Conservation (phyloP, 2,888 invertebrate species). For the Syrphus vitripennis region DNA sequence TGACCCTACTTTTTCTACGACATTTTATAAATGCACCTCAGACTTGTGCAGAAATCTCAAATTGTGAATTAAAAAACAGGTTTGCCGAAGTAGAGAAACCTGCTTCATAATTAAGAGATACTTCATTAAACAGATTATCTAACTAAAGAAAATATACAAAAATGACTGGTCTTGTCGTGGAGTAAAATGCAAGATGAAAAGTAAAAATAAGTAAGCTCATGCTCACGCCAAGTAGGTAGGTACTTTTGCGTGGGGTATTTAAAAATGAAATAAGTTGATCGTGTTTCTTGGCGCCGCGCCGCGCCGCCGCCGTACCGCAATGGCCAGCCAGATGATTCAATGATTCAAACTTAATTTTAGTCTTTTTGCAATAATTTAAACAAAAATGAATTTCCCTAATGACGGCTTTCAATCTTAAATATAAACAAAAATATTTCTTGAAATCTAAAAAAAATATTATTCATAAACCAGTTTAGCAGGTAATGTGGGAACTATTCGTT, state of each 20-base stretch:
- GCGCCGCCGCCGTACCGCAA: neutral
- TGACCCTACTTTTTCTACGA: too few relatives aligned
- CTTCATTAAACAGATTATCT: too few relatives aligned
- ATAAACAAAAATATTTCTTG: neutral
- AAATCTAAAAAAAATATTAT: neutral
- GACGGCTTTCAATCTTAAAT: neutral
- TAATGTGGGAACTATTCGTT: neutral
- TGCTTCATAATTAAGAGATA: too few relatives aligned
- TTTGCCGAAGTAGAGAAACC: too few relatives aligned
- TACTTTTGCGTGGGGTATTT: slow-evolving; percentile 50
- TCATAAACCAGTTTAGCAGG: neutral
- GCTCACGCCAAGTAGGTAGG: slow-evolving; percentile 49
- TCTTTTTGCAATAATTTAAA: neutral
- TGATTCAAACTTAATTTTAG: slow-evolving; percentile 18
- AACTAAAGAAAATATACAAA: neutral
- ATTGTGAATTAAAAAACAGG: too few relatives aligned
- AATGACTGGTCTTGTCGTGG: neutral
- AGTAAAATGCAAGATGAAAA: neutral
- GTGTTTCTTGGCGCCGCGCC: neutral
- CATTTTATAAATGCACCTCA: too few relatives aligned
- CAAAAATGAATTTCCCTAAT: neutral
- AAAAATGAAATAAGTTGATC: slow-evolving; percentile 33
- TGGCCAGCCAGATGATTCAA: slow-evolving; percentile 6
- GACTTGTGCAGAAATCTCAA: too few relatives aligned
- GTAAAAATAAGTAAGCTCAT: slow-evolving; percentile 43